phyloP scores from a whole-genome alignment of 2,113 vertebrate genomes.

The Isichthys henryi region DNA sequence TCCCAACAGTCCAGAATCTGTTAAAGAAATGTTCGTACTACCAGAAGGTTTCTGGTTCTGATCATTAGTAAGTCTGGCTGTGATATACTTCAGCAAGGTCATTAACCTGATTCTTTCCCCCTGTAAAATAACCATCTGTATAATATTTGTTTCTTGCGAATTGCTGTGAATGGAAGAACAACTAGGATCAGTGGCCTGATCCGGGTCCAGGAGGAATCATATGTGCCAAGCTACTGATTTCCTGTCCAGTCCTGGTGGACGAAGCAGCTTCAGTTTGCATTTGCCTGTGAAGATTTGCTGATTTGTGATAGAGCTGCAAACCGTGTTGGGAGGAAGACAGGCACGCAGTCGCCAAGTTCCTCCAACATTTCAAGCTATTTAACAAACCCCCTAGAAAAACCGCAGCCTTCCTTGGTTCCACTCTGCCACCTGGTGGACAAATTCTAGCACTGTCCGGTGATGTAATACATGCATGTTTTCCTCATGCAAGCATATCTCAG shows the following conservation, averaged over 20 bases:
- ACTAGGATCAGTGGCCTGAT: neutral
- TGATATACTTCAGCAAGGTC: neutral
- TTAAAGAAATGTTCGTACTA: neutral
- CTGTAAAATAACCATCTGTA: neutral
- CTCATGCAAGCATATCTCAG: neutral
- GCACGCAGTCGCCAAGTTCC: neutral
- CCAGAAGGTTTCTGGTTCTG: neutral
- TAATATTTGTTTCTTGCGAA: too few species aligned
- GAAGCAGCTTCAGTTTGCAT: neutral
- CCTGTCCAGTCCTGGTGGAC: neutral
- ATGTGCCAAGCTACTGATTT: neutral
- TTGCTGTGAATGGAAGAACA: neutral
- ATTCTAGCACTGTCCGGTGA: neutral
- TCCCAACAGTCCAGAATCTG: neutral
- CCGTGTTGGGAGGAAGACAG: neutral
- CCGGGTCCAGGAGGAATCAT: neutral
- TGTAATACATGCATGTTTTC: neutral
- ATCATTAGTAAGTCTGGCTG: neutral
- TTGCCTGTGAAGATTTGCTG: neutral
- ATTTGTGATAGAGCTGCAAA: neutral
- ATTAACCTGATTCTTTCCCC: neutral
- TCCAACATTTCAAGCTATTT: neutral
- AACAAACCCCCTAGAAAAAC: neutral
- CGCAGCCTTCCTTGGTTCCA: neutral
- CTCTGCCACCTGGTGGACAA: conserved; percentile 18